These are phyloP conservation scores for Cossypha polioptera DNA, from an alignment of 2,797 vertebrate genomes.

Conservation along the genomic window DNA sequence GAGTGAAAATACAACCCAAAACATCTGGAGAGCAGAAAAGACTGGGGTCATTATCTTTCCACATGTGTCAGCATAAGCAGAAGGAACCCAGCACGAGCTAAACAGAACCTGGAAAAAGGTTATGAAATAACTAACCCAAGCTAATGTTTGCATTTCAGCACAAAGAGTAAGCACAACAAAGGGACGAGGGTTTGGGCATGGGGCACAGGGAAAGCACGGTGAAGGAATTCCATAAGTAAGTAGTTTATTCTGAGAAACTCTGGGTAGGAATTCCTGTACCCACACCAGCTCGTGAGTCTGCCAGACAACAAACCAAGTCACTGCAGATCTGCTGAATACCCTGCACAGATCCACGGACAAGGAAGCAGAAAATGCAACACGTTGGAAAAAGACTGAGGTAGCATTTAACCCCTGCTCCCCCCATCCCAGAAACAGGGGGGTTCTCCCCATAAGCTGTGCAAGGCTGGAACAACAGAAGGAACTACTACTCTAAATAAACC, in stretches of 20 bases:
- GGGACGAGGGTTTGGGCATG: accelerated
- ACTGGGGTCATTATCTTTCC: background rate
- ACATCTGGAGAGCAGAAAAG: background rate
- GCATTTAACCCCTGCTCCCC: background rate
- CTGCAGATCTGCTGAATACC: accelerated
- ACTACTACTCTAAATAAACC: background rate
- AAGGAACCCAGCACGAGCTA: background rate
- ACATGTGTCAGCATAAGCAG: accelerated
- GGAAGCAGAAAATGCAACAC: background rate
- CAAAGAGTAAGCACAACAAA: background rate
- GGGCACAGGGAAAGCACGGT: background rate
- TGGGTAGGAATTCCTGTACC: accelerated
- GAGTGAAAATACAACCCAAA: background rate
- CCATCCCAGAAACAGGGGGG: background rate
- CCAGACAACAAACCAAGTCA: background rate
- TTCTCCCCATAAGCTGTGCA: background rate
- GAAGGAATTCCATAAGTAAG: background rate
- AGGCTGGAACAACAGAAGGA: background rate
- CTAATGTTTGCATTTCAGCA: background rate
- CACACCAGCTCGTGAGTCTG: accelerated
- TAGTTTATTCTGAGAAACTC: background rate
- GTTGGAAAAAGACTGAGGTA: background rate
- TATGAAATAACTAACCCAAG: background rate
- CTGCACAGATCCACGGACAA: accelerated
- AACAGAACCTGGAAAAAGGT: background rate